Evolutionary conservation across 2,113 vertebrate species (phyloP).

Genomic region (Sterrhoptilus dennistouni): DNA sequence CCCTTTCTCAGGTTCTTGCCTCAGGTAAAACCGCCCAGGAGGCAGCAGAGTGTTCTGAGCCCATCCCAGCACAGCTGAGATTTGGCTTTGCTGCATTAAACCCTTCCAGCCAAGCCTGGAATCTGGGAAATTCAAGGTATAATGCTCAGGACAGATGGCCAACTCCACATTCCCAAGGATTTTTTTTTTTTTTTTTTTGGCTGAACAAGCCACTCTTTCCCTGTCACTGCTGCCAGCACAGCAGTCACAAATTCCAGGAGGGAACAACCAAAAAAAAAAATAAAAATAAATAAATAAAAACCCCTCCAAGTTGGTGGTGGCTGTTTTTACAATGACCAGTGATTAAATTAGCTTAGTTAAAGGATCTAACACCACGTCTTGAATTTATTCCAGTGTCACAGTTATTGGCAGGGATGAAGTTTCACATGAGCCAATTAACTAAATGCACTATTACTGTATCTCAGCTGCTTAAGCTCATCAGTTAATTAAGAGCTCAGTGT

Average conservation of each 20-base stretch:
- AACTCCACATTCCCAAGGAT: background rate
- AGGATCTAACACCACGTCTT: slow-evolving; percentile 17
- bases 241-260: background rate
- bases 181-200: background rate
- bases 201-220: background rate
- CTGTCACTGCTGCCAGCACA: background rate
- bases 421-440: slow-evolving; percentile 67
- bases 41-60: background rate
- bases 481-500: slow-evolving; percentile 63
- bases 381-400: slow-evolving; percentile 53
- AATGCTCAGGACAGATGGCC: background rate
- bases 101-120: background rate
- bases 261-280: background rate
- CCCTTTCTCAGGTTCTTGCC: background rate
- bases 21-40: background rate
- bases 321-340: slow-evolving; percentile 7
- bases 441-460: slow-evolving; percentile 62
- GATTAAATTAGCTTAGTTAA: slow-evolving; percentile 33
- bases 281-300: background rate
- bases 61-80: background rate
- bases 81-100: background rate
- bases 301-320: background rate
- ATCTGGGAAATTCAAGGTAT: background rate
- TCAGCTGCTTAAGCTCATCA: slow-evolving; percentile 66
- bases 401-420: slow-evolving; percentile 55